Evolutionary conservation across 2,113 vertebrate species (phyloP), one percentile per base, ranked within the genome.

Genomic region (Brachyhypopomus gauderio): DNA sequence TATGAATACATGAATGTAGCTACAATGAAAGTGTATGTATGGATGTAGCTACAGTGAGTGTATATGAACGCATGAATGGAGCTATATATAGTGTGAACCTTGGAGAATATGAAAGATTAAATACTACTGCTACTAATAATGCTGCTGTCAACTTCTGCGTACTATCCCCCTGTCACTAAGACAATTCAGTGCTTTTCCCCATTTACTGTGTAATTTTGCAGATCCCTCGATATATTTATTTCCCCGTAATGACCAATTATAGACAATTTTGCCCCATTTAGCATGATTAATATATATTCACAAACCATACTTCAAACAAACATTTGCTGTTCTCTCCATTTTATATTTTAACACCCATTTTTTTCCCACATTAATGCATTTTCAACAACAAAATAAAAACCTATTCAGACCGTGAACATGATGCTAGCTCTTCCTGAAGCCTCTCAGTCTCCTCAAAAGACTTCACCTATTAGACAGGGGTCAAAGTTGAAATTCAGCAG

Each of bases 151-250:
- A 20, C 19, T 5, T 4, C 22, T 60, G 58, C 20, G 22, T n/a
- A 60, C 58, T 4, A 1, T 60, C n/a, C 25, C 9, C 9, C 7
- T 14, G 7, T 16, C 12, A 34, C 16, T 4, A 34, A 30, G 14
- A 17, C 4, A 66, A 66, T 1, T 66, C 14, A 19, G 19, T 14
- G 30, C 30, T 30, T 17, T 34, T 9, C 5, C 20, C 14, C 0
- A 25, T 64, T 66, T 64, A 56, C 22, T 17, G 7, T 27, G 45
- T 17, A 23, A 73, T 20, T 63, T 41, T 69, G 16, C 20, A 56
- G 45, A 4, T 56, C 34, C 8, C 27, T 12, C 30, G 30, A 70
- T 75, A 69, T 8, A 69, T 60, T 69, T 81, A 76, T 81, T 70
- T n/a, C 17, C 1, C 16, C 45, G 79, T 81, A 81, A 25, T 56